Base-by-base conservation (phyloP, 2,888 invertebrate species). In the Perizoma affinitatum region DNA sequence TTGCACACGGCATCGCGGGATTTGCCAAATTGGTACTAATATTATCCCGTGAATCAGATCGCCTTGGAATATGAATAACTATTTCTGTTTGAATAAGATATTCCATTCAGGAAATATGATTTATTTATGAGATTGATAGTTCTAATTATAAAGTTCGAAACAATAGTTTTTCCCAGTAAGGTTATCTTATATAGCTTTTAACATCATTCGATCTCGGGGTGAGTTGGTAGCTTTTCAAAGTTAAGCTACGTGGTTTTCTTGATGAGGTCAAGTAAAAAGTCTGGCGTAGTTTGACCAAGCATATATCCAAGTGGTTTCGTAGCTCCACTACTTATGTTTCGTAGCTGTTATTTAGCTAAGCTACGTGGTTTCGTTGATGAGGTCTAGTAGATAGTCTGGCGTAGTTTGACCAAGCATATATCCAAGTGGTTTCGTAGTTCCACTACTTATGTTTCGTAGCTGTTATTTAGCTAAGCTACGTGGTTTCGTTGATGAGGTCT, bases 21-120 rank as follows among this genome's bases (percentile, higher is more conserved):
- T 69, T 57, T 64, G 67, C 69, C 67, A 69, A 69, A 65, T 64
- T 48, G 34, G 34, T 45, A 41, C 49, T 58, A 57, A 65, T 61
- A 53, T 65, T 65, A 59, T 59, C 47, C 56, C 46, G 43, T 58
- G 61, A 61, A 49, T 58, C 64, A 62, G 42, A 46, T 54, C 46
- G 47, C 63, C 63, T 63, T 63, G 63, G 51, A 46, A 45, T 48
- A 55, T 58, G 41, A 51, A 48, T 48, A 42, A 56, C 33, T 61
- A 47, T 34, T 58, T 22, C 58, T 58, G 54, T 58, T 62, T 55
- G 52, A 49, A 58, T 53, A 22, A 58, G 44, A 61, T 58, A 59
- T 50, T 65, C 58, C 59, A 59, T 59, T 54, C 51, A 66, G 65
- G 61, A 66, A 62, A 56, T 49, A 22, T 55, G 38, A 46, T 47